Conservation (phyloP, 2,797 vertebrate species). For the Poeciliopsis turneri region DNA sequence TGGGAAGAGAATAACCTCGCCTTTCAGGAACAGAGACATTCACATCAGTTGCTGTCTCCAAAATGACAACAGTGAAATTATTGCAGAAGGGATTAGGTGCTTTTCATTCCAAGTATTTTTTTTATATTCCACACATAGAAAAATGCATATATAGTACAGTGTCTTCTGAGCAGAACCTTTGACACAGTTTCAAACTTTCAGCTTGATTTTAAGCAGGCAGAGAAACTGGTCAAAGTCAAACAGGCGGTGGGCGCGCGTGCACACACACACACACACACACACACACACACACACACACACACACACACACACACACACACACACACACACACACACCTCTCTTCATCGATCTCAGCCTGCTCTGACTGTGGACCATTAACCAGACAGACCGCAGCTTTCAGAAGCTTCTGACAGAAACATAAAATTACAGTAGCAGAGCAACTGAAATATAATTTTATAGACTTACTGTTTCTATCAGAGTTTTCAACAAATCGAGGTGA, state of each 20-base stretch:
- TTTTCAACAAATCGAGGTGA: not conserved
- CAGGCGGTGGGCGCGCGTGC: slow-evolving; percentile 46
- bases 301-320: too few species aligned
- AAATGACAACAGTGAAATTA: not conserved
- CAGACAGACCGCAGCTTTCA: not conserved
- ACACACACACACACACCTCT: slow-evolving; percentile 37
- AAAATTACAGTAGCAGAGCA: not conserved
- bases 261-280: not conserved
- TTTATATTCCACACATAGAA: not conserved
- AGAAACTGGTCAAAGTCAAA: slow-evolving; percentile 20
- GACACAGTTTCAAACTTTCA: not conserved
- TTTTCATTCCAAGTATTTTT: not conserved
- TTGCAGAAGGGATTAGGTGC: not conserved
- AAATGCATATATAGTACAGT: not conserved
- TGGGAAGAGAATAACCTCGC: not conserved
- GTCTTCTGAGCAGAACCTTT: not conserved
- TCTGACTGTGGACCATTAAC: slow-evolving; percentile 19
- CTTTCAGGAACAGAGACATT: not conserved
- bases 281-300: slow-evolving; percentile 28
- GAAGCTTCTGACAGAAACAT: slow-evolving; percentile 1
- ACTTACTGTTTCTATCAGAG: not conserved
- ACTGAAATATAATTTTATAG: not conserved
- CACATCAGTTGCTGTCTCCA: too few species aligned
- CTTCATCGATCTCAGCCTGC: slow-evolving; percentile 28
- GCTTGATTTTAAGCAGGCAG: slow-evolving; percentile 5